phyloP scores from a whole-genome alignment of 2,797 vertebrate genomes.

The Danio tinwini region DNA sequence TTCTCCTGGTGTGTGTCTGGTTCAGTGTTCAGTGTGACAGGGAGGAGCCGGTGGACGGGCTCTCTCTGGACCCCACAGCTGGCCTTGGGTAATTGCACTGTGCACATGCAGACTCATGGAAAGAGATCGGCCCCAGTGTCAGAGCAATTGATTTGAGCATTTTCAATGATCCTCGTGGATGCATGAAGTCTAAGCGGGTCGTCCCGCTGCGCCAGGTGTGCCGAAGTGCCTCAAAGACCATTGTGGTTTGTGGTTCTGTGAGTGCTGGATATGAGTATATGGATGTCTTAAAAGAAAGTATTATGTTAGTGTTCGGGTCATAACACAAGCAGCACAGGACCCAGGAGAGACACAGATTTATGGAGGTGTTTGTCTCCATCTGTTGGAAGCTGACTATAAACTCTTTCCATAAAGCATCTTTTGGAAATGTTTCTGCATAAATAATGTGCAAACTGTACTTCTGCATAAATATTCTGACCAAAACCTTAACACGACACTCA shows the following conservation, averaged over 20 bases:
- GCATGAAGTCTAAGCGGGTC: constrained; percentile 57
- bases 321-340: constrained; percentile 7
- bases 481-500: not conserved
- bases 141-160: constrained; percentile 58
- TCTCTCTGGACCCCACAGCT: constrained; percentile 75
- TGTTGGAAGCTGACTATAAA: constrained; percentile 60
- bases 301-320: constrained; percentile 36
- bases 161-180: constrained; percentile 67
- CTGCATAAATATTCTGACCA: constrained; percentile 7
- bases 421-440: constrained; percentile 24
- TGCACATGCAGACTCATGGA: constrained; percentile 62
- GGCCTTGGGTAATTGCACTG: constrained; percentile 71
- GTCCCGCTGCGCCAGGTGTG: constrained; percentile 66
- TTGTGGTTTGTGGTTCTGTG: constrained; percentile 62
- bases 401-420: constrained; percentile 12
- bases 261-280: constrained; percentile 21
- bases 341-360: constrained; percentile 37
- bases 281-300: constrained; percentile 1
- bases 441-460: constrained; percentile 13
- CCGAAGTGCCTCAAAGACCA: constrained; percentile 71
- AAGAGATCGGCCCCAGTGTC: constrained; percentile 57
- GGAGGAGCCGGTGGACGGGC: constrained; percentile 67
- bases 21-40: constrained; percentile 52
- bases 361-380: constrained; percentile 72
- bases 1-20: constrained; percentile 41